Conservation (phyloP, 2,113 vertebrate species). For the Embiotoca jacksoni region DNA sequence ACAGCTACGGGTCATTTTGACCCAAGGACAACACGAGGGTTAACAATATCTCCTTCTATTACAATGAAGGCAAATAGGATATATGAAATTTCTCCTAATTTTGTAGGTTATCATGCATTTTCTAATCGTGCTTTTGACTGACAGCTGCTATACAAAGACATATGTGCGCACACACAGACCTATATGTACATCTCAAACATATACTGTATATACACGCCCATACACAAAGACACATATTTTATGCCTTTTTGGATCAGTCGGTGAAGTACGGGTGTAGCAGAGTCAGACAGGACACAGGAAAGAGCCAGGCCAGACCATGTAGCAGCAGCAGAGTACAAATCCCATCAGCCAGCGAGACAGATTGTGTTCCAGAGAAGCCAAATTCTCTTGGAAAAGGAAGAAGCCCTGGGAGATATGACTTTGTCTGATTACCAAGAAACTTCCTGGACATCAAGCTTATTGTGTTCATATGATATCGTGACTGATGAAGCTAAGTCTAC, state of each 20-base stretch:
- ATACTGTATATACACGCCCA: not conserved
- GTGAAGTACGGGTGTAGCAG: constrained; percentile 38
- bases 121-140: not conserved
- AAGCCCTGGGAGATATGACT: constrained; percentile 48
- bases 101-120: not conserved
- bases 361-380: constrained; percentile 57
- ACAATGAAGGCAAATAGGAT: not conserved
- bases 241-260: constrained; percentile 47
- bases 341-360: constrained; percentile 53
- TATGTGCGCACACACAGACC: not conserved
- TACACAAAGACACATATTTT: constrained; percentile 11
- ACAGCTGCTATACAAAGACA: constrained; percentile 11
- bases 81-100: not conserved
- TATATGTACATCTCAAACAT: constrained; percentile 3
- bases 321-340: constrained; percentile 57
- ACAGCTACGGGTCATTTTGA: too few relatives aligned
- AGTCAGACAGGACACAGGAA: constrained; percentile 64
- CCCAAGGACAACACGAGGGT: too few relatives aligned
- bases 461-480: constrained; percentile 35
- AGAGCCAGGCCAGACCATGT: constrained; percentile 62
- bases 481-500: constrained; percentile 22
- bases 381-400: constrained; percentile 63
- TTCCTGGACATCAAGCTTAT: constrained; percentile 48
- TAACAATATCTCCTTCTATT: constrained; percentile 8
- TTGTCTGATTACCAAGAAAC: constrained; percentile 66